Conservation (phyloP, 2,113 vertebrate species). For the Motacilla tschutschensis region DNA sequence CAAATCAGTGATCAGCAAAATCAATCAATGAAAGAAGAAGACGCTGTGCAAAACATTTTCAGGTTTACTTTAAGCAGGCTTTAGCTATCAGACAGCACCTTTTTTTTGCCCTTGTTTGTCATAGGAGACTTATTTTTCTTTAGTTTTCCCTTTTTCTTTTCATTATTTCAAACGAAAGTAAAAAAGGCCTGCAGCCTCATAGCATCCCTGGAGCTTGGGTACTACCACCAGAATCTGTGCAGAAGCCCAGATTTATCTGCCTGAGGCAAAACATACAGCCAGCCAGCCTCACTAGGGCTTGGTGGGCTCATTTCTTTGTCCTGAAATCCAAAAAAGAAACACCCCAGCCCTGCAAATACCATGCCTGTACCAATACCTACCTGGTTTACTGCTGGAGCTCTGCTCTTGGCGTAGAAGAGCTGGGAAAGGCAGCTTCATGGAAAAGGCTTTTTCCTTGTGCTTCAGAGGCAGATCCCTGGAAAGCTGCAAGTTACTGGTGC, state of each 20-base stretch:
- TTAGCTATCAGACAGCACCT: not conserved
- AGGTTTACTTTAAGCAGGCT: constrained; percentile 16
- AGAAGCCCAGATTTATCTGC: not conserved
- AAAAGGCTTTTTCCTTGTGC: not conserved
- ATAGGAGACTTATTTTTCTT: not conserved
- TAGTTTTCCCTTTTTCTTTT: not conserved
- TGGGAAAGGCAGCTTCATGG: fast-evolving
- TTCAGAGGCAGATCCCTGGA: not conserved
- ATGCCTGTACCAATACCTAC: not conserved
- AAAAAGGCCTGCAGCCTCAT: not conserved
- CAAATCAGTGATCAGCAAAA: not conserved
- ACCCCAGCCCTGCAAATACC: not conserved
- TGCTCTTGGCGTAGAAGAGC: fast-evolving
- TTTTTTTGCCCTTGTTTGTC: not conserved
- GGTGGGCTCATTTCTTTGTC: not conserved
- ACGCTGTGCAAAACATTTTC: not conserved
- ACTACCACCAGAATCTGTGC: not conserved
- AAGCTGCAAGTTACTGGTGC: not conserved
- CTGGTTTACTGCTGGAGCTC: not conserved
- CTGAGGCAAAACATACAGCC: not conserved
- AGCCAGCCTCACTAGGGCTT: not conserved
- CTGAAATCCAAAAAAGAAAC: not conserved
- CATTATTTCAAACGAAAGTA: not conserved
- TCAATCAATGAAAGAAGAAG: not conserved
- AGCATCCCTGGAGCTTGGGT: not conserved